Base-by-base conservation (phyloP, 2,888 invertebrate species). In the Scotopteryx bipunctaria region DNA sequence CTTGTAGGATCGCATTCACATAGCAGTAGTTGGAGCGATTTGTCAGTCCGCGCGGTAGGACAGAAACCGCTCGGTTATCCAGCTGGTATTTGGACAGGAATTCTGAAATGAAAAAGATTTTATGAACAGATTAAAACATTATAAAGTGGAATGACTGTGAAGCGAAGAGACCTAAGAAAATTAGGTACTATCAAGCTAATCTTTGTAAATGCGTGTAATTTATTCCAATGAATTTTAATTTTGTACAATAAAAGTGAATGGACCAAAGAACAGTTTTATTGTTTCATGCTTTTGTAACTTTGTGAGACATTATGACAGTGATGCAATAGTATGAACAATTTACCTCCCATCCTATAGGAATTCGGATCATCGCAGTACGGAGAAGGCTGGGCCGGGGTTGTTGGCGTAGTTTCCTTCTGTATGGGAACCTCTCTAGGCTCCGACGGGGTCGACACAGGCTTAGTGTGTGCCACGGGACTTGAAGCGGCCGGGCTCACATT, bases 11-110 rank as follows among this genome's bases (percentile, higher is more conserved):
- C 13, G 98, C 96, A 85, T 99, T 99, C 57, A 98, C 97, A 76
- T 98, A 99, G 88, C 99, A 99, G 86, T 97, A 98, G 87, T 98
- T 99, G 59, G 97, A 97, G 60, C 95, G 94, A 83, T 99, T 99
- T 44, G 95, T 95, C 38, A 99, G 92, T 0, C 99, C 99, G 41
- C 98, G 93, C 0, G 98, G 98, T 70, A 95, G 92, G 32, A 98
- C 89, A 55, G 96, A 94, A 16, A 96, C 94, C 0, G 95, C 93
- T 53, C 94, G 92, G 76, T 95, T 95, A 76, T 97, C 96, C 67
- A 96, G 91, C 70, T 93, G 92, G 76, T 96, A 95, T 67, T 93
- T 93, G 1, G 93, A 88, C 52, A 97, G 88, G 81, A 94, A 95
- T 79, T 96, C 96, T 93, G 92, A 69, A 92, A 93, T 35, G 9